Percentiles rank a stretch among this genome's conserved stretches.
Evolutionary conservation across 2,113 vertebrate species (phyloP).

Genomic region (Calidris pugnax): DNA sequence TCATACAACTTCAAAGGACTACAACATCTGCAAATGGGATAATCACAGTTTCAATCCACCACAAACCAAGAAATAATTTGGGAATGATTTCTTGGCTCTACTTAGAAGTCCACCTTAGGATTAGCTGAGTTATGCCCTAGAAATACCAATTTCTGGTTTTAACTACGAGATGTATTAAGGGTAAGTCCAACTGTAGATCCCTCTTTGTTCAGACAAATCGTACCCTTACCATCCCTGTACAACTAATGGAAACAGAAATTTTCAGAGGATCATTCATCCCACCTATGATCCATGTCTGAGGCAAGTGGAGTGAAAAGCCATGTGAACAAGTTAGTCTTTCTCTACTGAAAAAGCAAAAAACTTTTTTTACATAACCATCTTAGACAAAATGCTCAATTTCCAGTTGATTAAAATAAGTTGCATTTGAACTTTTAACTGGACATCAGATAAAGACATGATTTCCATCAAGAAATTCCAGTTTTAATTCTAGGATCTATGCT

Average conservation of each 20-base stretch:
- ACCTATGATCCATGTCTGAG: not conserved
- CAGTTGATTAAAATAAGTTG: not conserved
- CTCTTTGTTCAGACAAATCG: not conserved
- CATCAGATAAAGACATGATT: not conserved
- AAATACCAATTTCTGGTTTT: not conserved
- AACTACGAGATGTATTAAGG: not conserved
- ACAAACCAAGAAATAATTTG: not conserved
- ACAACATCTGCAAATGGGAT: not conserved
- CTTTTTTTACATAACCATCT: not conserved
- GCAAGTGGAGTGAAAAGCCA: not conserved
- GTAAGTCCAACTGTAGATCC: not conserved
- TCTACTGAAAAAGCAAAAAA: not conserved
- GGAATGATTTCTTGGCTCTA: not conserved
- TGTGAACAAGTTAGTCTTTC: not conserved
- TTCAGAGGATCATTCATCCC: not conserved
- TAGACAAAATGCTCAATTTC: not conserved
- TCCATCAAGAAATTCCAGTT: not conserved
- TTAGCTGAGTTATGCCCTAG: not conserved
- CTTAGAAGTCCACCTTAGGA: not conserved
- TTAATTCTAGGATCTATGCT: not conserved
- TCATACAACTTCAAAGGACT: not conserved
- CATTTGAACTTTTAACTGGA: not conserved
- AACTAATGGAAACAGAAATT: accelerated
- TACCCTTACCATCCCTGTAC: not conserved
- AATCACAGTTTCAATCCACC: not conserved